Evolutionary conservation across 2,888 invertebrate genomes (phyloP), one percentile per base, ranked within the genome.

Genomic region (Agrilus cyanescens): DNA sequence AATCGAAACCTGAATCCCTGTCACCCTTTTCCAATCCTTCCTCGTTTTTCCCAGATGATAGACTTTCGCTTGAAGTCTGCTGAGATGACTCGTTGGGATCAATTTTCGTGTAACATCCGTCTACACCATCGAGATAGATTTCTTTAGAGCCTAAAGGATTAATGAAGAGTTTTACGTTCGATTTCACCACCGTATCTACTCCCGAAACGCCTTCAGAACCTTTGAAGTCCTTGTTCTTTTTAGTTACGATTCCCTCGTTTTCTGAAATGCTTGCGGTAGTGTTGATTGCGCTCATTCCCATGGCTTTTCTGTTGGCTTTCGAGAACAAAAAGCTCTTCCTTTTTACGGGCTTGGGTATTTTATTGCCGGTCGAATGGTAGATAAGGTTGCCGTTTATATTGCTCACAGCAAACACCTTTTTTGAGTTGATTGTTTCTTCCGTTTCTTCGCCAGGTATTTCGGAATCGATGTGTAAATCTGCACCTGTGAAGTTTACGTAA

Each of bases 351-450:
- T 66, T 67, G 7, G 59, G 58, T 40, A 55, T 67, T 2, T 62
- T 60, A 14, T 59, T 56, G 32, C 64, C 66, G 16, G 73, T 71
- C 1, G 76, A 71, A 48, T 78, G 77, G 54, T 76, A 78, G 55
- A 76, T 79, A 4, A 88, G 79, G 53, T 85, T 84, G 2, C 87
- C 87, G 53, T 83, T 83, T 20, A 85, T 82, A 35, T 81, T 85
- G 56, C 86, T 86, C 34, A 88, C 84, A 1, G 87, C 87, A 57
- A 82, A 86, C 12, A 88, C 82, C 57, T 81, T 83, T 15, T 72
- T 70, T 36, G 63, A 55, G 43, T 60, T 59, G 12, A 52, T 50
- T 41, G 63, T 63, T 32, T 62, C 62, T 18, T 56, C 48, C 44
- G 58, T 60, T 13, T 54, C 52, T 30, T 55, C 53, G 33, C 61